Conservation (phyloP, 1,140 invertebrate species). For the Megathymus violae region DNA sequence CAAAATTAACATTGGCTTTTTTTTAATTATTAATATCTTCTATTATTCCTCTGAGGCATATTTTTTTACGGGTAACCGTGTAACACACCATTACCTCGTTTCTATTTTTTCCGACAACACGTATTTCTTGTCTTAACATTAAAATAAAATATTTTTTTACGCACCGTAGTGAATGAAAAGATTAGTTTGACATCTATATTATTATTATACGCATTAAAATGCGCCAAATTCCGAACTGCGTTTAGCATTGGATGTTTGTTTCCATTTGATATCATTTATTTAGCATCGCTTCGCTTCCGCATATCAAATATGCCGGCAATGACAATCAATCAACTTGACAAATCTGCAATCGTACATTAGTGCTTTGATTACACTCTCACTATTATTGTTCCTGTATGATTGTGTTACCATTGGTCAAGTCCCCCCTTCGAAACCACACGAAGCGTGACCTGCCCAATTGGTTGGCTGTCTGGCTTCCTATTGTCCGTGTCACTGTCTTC, state of each 20-base stretch:
- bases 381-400: background rate
- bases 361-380: background rate
- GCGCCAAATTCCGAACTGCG: background rate
- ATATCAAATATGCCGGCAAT: background rate
- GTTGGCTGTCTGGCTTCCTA: slow-evolving; percentile 12
- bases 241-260: background rate
- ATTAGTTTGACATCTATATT: too few species aligned
- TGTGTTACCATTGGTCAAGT: slow-evolving; percentile 2
- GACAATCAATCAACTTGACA: background rate
- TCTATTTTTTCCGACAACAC: too few species aligned
- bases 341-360: background rate
- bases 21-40: too few species aligned
- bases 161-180: too few species aligned
- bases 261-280: background rate
- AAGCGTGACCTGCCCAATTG: slow-evolving; percentile 5
- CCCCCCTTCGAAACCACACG: slow-evolving; percentile 11
- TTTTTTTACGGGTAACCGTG: too few species aligned
- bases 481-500: background rate
- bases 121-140: too few species aligned
- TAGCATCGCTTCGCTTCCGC: background rate
- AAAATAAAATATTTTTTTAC: too few species aligned
- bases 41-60: too few species aligned
- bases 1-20: too few species aligned
- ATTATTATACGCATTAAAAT: background rate
- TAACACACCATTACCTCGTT: too few species aligned